Evolutionary conservation across 2,113 vertebrate genomes (phyloP).

Genomic region (Bos javanicus): DNA sequence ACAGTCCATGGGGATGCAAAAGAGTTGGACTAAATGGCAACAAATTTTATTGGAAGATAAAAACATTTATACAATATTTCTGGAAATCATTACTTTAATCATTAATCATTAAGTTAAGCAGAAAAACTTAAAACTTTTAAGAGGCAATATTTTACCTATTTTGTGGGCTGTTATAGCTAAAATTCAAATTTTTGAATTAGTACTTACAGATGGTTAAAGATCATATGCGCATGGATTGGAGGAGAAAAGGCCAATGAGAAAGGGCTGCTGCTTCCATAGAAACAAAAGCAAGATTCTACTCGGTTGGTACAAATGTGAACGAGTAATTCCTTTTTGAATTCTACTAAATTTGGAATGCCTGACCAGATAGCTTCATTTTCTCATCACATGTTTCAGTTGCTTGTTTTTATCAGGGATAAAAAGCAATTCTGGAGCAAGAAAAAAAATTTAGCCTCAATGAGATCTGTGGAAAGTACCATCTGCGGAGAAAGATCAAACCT

Average conservation of each 20-base stretch:
- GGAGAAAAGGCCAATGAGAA: not conserved
- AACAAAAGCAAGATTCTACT: constrained; percentile 32
- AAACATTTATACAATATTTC: constrained; percentile 5
- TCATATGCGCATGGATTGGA: not conserved
- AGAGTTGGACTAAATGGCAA: not conserved
- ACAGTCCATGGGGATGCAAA: not conserved
- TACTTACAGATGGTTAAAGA: not conserved
- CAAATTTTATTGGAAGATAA: constrained; percentile 1
- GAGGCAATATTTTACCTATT: constrained; percentile 14
- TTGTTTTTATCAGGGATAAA: not conserved
- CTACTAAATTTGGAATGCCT: not conserved
- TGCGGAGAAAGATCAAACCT: not conserved
- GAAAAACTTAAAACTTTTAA: constrained; percentile 3
- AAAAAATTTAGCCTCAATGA: not conserved
- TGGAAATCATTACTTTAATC: constrained; percentile 47
- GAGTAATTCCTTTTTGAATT: not conserved
- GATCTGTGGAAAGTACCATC: not conserved
- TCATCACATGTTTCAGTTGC: not conserved
- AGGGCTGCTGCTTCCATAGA: constrained; percentile 3
- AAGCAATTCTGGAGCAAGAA: constrained; percentile 17
- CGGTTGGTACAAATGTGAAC: not conserved
- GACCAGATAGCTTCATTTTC: constrained; percentile 6
- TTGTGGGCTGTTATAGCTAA: not conserved
- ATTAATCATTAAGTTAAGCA: not conserved
- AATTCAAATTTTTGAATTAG: constrained; percentile 29